These are phyloP conservation scores for Carduelis carduelis DNA, from an alignment of 2,797 vertebrate genomes.

Conservation along the genomic window DNA sequence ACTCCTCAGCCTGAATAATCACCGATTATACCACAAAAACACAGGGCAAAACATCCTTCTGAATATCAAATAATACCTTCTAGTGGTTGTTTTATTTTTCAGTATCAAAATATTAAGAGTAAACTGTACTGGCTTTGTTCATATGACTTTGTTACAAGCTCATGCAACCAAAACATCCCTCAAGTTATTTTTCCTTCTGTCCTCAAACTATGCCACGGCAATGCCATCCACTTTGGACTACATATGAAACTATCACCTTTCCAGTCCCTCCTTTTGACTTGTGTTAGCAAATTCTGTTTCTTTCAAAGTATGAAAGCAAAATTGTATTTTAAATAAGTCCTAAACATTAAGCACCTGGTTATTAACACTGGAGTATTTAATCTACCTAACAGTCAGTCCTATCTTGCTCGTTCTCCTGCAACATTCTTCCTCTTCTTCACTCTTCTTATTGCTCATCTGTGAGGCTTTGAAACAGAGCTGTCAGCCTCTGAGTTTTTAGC, in stretches of 20 bases:
- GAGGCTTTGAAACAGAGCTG: background rate
- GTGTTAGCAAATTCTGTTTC: background rate
- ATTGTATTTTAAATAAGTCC: background rate
- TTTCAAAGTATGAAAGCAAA: background rate
- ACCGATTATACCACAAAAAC: background rate
- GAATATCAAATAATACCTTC: background rate
- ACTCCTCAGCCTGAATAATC: background rate
- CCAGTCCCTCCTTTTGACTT: background rate
- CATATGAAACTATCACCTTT: background rate
- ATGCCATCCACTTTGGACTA: background rate
- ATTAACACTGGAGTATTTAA: background rate
- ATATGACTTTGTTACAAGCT: background rate
- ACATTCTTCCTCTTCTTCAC: background rate
- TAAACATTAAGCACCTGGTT: background rate
- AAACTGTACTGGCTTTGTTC: background rate
- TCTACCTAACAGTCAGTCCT: background rate
- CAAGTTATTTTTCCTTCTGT: background rate
- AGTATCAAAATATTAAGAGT: background rate
- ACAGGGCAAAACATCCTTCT: background rate
- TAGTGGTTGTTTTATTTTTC: background rate
- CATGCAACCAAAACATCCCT: background rate
- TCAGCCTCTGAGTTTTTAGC: background rate
- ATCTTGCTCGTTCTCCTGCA: background rate
- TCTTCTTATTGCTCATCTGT: background rate
- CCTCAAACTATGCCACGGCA: background rate